These are phyloP conservation scores for Barnardius zonarius DNA, from an alignment of 2,113 vertebrate species.

Conservation along the genomic window DNA sequence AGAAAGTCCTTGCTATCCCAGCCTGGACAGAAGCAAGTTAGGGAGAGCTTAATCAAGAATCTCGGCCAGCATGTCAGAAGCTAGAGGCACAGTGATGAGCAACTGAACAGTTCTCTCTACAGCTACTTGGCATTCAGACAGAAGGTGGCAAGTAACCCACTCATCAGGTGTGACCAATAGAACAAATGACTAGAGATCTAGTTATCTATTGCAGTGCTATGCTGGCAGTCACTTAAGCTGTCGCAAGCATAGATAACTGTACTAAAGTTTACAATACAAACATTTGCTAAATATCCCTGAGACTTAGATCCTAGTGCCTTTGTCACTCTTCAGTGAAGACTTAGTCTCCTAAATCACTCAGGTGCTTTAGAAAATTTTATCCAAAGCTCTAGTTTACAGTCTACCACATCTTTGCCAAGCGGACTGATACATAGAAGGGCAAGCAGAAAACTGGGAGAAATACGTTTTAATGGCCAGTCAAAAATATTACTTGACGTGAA, in stretches of 20 bases:
- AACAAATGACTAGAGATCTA: background rate
- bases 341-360: background rate
- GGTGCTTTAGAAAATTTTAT: background rate
- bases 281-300: background rate
- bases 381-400: background rate
- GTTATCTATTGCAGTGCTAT: background rate
- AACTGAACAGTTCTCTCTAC: background rate
- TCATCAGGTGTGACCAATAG: background rate
- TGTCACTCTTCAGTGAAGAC: background rate
- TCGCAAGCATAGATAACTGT: background rate
- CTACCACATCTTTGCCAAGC: background rate
- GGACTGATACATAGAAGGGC: background rate
- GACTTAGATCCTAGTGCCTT: background rate
- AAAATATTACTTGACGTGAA: background rate
- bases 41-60: background rate
- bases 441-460: background rate
- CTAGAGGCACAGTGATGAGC: background rate
- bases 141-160: background rate
- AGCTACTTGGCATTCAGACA: background rate
- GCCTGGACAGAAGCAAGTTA: background rate
- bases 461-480: conserved; percentile 10
- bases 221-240: background rate
- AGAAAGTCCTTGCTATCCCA: background rate
- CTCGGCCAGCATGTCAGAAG: background rate
- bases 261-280: background rate